Evolutionary conservation across 1,140 invertebrate species (phyloP).

Genomic region (Plectus sambesii): DNA sequence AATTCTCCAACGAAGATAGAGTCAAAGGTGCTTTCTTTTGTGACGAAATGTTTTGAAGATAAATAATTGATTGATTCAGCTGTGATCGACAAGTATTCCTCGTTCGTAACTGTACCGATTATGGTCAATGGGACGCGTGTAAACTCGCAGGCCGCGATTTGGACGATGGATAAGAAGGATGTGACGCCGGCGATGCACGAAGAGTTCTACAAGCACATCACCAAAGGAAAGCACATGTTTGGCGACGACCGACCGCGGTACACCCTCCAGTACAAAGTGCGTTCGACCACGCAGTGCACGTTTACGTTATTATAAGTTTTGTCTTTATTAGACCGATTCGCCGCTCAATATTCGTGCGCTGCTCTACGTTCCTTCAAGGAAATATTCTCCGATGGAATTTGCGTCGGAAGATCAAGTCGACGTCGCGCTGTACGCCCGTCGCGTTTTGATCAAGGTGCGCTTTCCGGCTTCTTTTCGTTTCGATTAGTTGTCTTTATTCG

Average conservation of each 20-base stretch:
- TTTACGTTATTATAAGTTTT: slow-evolving; percentile 14
- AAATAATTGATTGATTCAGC: slow-evolving; percentile 54
- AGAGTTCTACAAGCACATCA: slow-evolving; percentile 58
- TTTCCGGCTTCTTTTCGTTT: slow-evolving; percentile 13
- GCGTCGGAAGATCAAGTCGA: slow-evolving; percentile 63
- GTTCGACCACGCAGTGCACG: too few relatives aligned
- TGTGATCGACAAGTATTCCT: slow-evolving; percentile 89
- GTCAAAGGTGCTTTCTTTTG: too few relatives aligned
- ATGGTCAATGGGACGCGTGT: slow-evolving; percentile 72
- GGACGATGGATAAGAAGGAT: slow-evolving; percentile 79
- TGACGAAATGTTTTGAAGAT: too few relatives aligned
- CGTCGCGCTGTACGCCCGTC: slow-evolving; percentile 65
- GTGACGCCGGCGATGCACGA: slow-evolving; percentile 71
- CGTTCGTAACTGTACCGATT: slow-evolving; percentile 86
- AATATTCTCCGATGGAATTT: slow-evolving; percentile 67
- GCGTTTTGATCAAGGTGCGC: slow-evolving; percentile 37
- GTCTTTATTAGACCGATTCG: slow-evolving; percentile 59
- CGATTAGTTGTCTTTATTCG: slow-evolving; percentile 12
- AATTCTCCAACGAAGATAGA: slow-evolving; percentile 73
- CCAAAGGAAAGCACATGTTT: too few relatives aligned
- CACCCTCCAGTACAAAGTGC: slow-evolving; percentile 48
- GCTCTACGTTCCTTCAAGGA: slow-evolving; percentile 81
- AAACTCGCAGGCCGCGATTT: slow-evolving; percentile 76
- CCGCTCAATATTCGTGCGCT: slow-evolving; percentile 78
- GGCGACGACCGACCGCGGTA: slow-evolving; percentile 42